Evolutionary conservation across 2,888 invertebrate species (phyloP).

Genomic region (Trichogramma evanescens): DNA sequence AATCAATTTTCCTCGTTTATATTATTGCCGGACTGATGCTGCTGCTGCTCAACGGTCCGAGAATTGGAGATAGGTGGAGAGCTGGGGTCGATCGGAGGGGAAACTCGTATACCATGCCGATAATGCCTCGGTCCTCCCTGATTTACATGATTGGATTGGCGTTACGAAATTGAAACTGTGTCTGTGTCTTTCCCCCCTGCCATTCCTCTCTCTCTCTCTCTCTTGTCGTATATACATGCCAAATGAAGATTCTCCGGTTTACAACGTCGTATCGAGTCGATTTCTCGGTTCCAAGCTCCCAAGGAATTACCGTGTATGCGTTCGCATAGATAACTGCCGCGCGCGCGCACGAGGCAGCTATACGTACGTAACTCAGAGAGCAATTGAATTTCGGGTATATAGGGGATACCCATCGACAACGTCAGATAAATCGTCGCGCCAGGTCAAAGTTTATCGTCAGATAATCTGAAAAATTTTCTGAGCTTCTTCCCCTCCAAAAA

Average conservation of each 20-base stretch:
- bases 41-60: neutral
- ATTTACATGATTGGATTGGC: slow-evolving; percentile 48
- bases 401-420: too few relatives aligned
- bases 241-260: too few relatives aligned
- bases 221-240: neutral
- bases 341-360: too few relatives aligned
- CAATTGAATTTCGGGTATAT: too few relatives aligned
- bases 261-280: too few relatives aligned
- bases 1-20: slow-evolving; percentile 2
- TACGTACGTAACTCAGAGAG: too few relatives aligned
- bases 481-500: too few relatives aligned
- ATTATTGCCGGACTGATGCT: slow-evolving; percentile 6
- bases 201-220: slow-evolving; percentile 1
- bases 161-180: slow-evolving; percentile 45
- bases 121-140: slow-evolving; percentile 39
- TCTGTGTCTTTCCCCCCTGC: neutral
- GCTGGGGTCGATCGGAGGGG: slow-evolving; percentile 9
- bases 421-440: too few relatives aligned
- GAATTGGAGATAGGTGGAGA: slow-evolving; percentile 8
- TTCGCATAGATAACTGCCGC: neutral
- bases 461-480: too few relatives aligned
- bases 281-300: too few relatives aligned
- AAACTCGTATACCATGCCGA: slow-evolving; percentile 42
- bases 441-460: too few relatives aligned
- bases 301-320: too few relatives aligned